Percentiles rank a stretch among this genome's conserved stretches.
These are phyloP conservation scores for Meliscaeva auricollis DNA, from an alignment of 2,888 invertebrate species.

Conservation along the genomic window DNA sequence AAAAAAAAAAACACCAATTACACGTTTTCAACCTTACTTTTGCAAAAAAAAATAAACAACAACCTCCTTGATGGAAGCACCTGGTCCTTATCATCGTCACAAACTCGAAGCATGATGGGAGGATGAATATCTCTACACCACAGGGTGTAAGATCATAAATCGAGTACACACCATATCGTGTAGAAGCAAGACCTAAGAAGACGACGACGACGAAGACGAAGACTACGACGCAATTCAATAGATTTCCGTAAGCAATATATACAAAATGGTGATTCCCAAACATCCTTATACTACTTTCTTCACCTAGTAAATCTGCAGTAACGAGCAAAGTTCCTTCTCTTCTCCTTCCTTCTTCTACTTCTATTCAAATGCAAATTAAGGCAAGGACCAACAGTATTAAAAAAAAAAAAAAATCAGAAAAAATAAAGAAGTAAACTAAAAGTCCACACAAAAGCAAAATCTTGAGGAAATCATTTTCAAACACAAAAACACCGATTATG, in stretches of 20 bases:
- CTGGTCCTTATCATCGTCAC: conserved; percentile 35
- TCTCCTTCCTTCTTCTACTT: not conserved
- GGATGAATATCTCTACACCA: conserved; percentile 14
- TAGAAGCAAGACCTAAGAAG: not conserved
- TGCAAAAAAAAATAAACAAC: not conserved
- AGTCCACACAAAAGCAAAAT: conserved; percentile 4
- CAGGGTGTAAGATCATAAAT: conserved; percentile 27
- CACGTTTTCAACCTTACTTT: conserved; percentile 16
- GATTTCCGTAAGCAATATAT: conserved; percentile 23
- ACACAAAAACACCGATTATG: conserved; percentile 37
- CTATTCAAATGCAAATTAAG: conserved; percentile 68
- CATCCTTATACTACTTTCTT: conserved; percentile 4
- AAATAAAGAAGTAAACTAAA: too few relatives aligned
- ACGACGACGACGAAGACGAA: not conserved
- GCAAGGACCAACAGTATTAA: conserved; percentile 16
- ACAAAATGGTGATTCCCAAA: conserved; percentile 17
- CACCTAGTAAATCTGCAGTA: conserved; percentile 38
- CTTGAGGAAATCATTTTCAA: conserved; percentile 53
- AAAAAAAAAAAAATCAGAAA: conserved; percentile 1
- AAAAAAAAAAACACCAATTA: conserved; percentile 12
- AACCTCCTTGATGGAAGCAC: conserved; percentile 36
- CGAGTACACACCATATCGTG: not conserved
- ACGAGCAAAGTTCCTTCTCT: conserved; percentile 48
- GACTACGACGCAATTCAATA: conserved; percentile 25
- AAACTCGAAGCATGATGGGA: conserved; percentile 13